Evolutionary conservation across 2,113 vertebrate species (phyloP).

Genomic region (Platichthys flesus): DNA sequence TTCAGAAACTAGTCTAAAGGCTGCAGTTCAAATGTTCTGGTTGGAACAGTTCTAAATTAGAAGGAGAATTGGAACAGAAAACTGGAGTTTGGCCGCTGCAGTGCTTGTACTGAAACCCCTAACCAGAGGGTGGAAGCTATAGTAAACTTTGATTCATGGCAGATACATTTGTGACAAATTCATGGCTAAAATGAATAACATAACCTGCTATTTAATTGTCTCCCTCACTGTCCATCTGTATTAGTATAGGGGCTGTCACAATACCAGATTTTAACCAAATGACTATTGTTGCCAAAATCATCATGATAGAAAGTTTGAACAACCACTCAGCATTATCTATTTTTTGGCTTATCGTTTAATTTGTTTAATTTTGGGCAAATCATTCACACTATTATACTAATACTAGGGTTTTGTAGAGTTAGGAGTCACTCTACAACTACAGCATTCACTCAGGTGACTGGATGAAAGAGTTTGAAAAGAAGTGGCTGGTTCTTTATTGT

Average conservation of each 20-base stretch:
- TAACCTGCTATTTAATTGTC: neutral
- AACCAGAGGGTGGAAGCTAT: neutral
- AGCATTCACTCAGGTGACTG: no score
- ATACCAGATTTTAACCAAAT: neutral
- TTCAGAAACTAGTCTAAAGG: conserved; percentile 22
- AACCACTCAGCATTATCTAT: no score
- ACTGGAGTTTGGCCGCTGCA: neutral
- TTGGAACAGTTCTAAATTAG: conserved; percentile 59
- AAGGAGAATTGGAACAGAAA: conserved; percentile 13
- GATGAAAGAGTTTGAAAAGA: no score
- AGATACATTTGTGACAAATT: conserved; percentile 10
- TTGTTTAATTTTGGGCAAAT: no score
- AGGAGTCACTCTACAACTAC: no score
- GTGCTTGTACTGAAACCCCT: neutral
- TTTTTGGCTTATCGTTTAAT: no score
- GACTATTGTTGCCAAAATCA: no score
- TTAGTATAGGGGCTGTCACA: neutral
- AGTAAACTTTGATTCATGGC: conserved; percentile 3
- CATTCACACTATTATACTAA: no score
- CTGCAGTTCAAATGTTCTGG: conserved; percentile 32
- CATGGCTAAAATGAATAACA: neutral
- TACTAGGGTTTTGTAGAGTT: no score
- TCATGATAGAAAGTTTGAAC: no score
- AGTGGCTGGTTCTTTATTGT: no score
- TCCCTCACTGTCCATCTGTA: neutral